Base-by-base conservation (phyloP, 2,888 invertebrate species). In the Ethmia dodecea region DNA sequence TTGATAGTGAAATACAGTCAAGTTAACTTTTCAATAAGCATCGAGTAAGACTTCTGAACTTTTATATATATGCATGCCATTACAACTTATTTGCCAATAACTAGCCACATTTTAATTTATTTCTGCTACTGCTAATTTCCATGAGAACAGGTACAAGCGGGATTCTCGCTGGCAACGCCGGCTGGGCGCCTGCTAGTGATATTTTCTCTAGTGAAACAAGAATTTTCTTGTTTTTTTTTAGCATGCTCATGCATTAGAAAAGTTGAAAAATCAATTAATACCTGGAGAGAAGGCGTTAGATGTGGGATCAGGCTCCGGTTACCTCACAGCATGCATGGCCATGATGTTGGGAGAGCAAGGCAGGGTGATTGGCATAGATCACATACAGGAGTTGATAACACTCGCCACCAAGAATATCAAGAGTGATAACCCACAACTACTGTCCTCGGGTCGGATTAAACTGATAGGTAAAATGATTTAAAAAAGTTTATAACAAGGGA, bases 231-330 rank as follows among this genome's bases (percentile, higher is more conserved):
- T 18, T 16, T 18, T 25, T 42, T 69, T 60, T 20, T 65, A 95
- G 95, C 97, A 98, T 80, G 97, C 96, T 1, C 93, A 94, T 81
- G 97, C 96, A 16, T 80, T 98, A 60, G 96, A 98, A 83, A 87
- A 92, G 45, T 87, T 98, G 31, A 91, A 92, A 59, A 91, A 93
- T 44, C 93, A 95, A 52, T 78, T 98, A 31, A 74, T 86, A 16
- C 90, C 91, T 35, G 96, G 96, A 8, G 91, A 91, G 33, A 91
- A 88, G 59, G 95, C 95, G 2, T 77, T 98, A 43, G 98, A 98
- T 78, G 95, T 98, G 28, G 98, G 98, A 9, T 96, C 95, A 13
- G 98, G 98, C 1, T 95, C 96, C 40, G 98, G 98, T 2, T 98
- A 97, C 69, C 87, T 98, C 26, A 96, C 97, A 1, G 93, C 94